Conservation (phyloP, 1,140 invertebrate species). For the Alviniconcha marisindica region DNA sequence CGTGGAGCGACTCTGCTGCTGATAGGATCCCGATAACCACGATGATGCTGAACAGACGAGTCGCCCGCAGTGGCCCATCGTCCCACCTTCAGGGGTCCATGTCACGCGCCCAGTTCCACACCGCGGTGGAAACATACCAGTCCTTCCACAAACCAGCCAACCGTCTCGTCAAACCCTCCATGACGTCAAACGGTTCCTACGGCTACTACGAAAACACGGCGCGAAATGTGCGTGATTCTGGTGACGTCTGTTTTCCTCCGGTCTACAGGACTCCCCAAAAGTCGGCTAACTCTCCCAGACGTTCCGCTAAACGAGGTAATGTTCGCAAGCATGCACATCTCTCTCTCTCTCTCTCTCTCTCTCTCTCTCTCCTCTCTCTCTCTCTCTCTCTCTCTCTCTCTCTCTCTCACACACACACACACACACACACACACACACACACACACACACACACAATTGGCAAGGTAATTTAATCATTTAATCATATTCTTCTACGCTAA, state of each 20-base stretch:
- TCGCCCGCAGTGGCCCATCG: background rate
- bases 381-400: background rate
- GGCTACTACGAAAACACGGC: background rate
- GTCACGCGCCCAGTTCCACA: background rate
- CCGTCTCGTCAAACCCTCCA: background rate
- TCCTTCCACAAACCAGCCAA: background rate
- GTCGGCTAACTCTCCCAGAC: background rate
- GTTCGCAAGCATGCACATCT: background rate
- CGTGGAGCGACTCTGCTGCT: too few relatives aligned
- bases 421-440: background rate
- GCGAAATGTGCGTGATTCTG: background rate
- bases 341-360: background rate
- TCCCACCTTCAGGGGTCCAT: background rate
- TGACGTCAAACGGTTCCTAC: background rate
- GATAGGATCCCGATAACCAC: background rate
- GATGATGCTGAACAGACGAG: constrained; percentile 5
- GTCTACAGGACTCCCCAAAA: background rate
- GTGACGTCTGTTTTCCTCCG: background rate
- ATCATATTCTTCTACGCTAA: too few relatives aligned
- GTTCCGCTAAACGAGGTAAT: background rate
- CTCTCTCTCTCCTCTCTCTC: background rate
- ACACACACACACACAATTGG: background rate
- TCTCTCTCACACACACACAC: background rate
- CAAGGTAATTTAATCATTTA: too few relatives aligned
- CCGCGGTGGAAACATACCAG: background rate